Evolutionary conservation across 2,797 vertebrate species (phyloP), one percentile per base, ranked within the genome.

Genomic region (Antrozous pallidus): DNA sequence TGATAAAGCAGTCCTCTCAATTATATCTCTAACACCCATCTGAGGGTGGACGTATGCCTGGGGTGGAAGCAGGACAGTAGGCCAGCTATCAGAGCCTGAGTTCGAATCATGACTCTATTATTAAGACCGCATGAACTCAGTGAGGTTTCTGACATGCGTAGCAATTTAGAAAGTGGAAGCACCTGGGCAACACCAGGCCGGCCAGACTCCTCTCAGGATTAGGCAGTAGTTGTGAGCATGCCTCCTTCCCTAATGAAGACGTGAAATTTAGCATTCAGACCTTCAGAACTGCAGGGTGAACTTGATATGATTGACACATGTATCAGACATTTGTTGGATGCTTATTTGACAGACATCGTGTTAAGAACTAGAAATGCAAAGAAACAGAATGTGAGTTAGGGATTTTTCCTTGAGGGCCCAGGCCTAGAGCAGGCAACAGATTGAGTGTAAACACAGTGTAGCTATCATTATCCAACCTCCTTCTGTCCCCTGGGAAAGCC

Each of bases 361-460:
- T 49, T 91, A 49, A 95, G 80, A 78, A 77, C 36, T 69, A 22
- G 36, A 88, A 73, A 33, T 47, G 40, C 73, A 81, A 78, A 58
- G 56, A 88, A 75, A 11, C 31, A 33, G 42, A 3, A 33, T n/a
- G 26, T 42, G 22, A 82, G 8, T 4, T 33, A 28, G 17, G 17
- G 8, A 13, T 45, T 88, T 40, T 36, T 51, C 51, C 36, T 67
- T 63, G 63, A 74, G 70, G 70, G 54, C 26, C 22, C 12, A 6
- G 17, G 10, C 71, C 80, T n/a, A 86, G 54, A 88, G 47, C 45
- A 38, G 14, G 63, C 33, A 54, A 31, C 75, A 75, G 78, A 73
- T 13, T 49, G 18, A 61, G 28, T 61, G 54, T 36, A 65, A n/a
- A 13, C 26, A 7, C 40, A 36, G 31, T 13, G 26, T 3, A 26